These are phyloP conservation scores for Lumbricus terrestris DNA, from an alignment of 2,888 invertebrate species.

Conservation along the genomic window DNA sequence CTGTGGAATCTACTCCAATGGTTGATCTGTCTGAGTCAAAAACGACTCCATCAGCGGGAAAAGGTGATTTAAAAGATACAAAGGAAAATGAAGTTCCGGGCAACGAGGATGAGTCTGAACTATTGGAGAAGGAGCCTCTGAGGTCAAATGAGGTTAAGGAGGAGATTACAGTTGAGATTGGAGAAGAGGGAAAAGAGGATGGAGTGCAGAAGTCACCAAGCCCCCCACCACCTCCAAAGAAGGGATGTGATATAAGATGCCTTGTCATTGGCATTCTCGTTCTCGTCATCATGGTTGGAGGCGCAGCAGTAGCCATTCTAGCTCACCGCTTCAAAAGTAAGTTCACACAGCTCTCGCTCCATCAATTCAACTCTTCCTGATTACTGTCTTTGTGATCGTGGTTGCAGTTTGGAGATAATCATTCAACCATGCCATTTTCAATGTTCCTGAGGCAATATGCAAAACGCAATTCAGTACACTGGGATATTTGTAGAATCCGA, in stretches of 20 bases:
- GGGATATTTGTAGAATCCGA: too few relatives aligned
- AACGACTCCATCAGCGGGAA: neutral
- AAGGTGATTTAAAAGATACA: neutral
- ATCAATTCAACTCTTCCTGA: too few relatives aligned
- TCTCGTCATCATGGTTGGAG: slow-evolving; percentile 30
- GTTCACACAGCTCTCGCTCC: slow-evolving; percentile 9
- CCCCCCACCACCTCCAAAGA: slow-evolving; percentile 17
- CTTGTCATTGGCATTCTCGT: slow-evolving; percentile 29
- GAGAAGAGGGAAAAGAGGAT: neutral
- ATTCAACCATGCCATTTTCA: too few relatives aligned
- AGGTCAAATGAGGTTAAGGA: neutral
- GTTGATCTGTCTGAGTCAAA: neutral
- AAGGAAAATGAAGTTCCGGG: neutral
- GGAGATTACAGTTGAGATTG: neutral
- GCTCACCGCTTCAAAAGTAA: slow-evolving; percentile 33
- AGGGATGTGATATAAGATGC: slow-evolving; percentile 31
- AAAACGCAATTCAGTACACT: too few relatives aligned
- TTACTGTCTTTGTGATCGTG: too few relatives aligned
- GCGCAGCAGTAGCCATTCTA: slow-evolving; percentile 33
- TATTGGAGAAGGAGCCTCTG: slow-evolving; percentile 15
- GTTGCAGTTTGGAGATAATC: too few relatives aligned
- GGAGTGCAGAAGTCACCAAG: slow-evolving; percentile 6
- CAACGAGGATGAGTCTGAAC: neutral
- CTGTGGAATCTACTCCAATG: neutral
- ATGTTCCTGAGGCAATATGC: too few relatives aligned